Evolutionary conservation across 2,888 invertebrate genomes (phyloP), one percentile per base, ranked within the genome.

Genomic region (Morinoia aosen): DNA sequence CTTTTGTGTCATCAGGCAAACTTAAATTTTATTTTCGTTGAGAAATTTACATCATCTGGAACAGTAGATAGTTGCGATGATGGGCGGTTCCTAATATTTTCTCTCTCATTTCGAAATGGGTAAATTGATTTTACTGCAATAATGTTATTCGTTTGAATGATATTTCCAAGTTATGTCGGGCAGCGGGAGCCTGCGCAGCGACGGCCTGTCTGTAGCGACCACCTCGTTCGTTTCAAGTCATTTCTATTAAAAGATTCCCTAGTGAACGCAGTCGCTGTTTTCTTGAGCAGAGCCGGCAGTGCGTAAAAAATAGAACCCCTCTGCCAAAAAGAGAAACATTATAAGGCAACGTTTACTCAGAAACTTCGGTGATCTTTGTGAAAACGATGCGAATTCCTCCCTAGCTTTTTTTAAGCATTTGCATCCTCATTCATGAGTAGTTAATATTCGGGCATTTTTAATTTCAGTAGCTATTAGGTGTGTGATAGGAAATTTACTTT

Each of bases 211-310:
- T 90, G 40, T 39, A 90, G 10, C 48, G 39, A 14, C 90, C 90
- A 12, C 25, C 88, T 14, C 14, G 10, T 39, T 90, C 5, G 40
- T 12, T 90, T 40, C 39, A 3, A n/a, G 90, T 90, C 90, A 90
- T 48, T 90, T 90, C 90, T 90, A 90, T 90, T 25, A 90, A 90
- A 90, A 90, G 90, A 90, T 90, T 48, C 16, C 90, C 25, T 39
- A 39, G 90, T 90, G 39, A 40, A 90, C 90, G 90, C 90, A 40
- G 90, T 40, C 40, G n/a, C 40, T 48, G 90, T 90, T 48, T 90
- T 40, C 90, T 39, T 48, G 90, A 39, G 90, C 48, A 3, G 19
- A 90, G 90, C 90, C 90, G 90, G 90, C 90, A 90, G 90, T 12
- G 90, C 40, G 40, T 88, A 90, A 90, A 90, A 90, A 90, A 90